Conservation (phyloP, 2,113 vertebrate species). For the Calonectris borealis region DNA sequence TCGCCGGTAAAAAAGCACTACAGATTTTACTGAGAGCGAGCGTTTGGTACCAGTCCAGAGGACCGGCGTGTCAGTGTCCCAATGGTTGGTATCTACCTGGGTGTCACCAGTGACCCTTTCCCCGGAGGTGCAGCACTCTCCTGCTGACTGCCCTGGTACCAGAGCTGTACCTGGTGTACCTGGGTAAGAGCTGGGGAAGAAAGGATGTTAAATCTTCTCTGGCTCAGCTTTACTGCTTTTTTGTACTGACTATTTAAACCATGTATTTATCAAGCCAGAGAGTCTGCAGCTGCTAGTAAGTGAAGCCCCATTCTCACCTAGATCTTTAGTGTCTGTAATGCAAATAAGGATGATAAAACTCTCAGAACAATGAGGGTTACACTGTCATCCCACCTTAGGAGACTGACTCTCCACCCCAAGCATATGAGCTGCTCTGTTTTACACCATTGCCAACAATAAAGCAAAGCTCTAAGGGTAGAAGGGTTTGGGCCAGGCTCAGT, state of each 20-base stretch:
- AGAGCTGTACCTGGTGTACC: neutral
- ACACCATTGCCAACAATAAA: neutral
- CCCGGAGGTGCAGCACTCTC: neutral
- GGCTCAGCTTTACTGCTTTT: neutral
- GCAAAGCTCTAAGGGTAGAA: neutral
- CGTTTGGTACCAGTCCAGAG: neutral
- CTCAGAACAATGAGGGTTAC: neutral
- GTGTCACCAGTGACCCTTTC: neutral
- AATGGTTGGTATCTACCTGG: neutral
- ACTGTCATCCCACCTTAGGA: neutral
- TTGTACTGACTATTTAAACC: neutral
- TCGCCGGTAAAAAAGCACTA: rapidly evolving
- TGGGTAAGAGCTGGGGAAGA: neutral
- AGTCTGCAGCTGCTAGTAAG: neutral
- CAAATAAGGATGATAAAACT: neutral
- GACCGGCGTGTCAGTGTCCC: rapidly evolving
- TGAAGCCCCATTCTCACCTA: neutral
- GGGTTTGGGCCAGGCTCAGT: neutral
- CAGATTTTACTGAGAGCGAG: neutral
- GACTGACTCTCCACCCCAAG: neutral
- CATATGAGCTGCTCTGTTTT: neutral
- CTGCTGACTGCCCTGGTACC: neutral
- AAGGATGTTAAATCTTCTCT: neutral
- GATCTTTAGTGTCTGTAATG: neutral
- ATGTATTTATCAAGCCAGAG: neutral